Evolutionary conservation across 2,797 vertebrate genomes (phyloP).

Genomic region (Atherinosoma microstoma): DNA sequence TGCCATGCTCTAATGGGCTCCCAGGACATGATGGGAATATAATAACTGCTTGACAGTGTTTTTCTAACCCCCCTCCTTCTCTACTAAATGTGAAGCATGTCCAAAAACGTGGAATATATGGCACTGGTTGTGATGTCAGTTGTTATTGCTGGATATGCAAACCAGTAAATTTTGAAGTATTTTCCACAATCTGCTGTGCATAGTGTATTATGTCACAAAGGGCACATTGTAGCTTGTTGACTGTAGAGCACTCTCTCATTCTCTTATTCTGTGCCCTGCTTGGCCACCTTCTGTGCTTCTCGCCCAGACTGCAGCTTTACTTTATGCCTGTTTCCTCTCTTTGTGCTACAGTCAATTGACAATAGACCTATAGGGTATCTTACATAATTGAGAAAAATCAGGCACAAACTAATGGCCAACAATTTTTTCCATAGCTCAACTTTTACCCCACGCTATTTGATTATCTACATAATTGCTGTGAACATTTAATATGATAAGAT

Average conservation of each 20-base stretch:
- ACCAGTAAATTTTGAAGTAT: constrained; percentile 83
- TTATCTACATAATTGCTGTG: constrained; percentile 25
- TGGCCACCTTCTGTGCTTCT: constrained; percentile 69
- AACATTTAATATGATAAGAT: constrained; percentile 21
- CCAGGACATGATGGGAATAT: constrained; percentile 81
- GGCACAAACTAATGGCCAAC: constrained; percentile 25
- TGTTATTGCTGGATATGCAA: constrained; percentile 87
- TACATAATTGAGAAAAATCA: constrained; percentile 46
- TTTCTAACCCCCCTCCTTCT: constrained; percentile 78
- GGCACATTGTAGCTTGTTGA: constrained; percentile 81
- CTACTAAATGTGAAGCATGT: constrained; percentile 72
- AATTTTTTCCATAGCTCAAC: constrained; percentile 13
- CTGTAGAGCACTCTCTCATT: constrained; percentile 63
- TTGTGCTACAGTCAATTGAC: constrained; percentile 73
- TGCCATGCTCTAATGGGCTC: constrained; percentile 81
- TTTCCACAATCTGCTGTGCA: constrained; percentile 82
- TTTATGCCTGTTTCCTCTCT: constrained; percentile 70
- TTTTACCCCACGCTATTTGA: constrained; percentile 9
- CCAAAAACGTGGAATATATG: constrained; percentile 80
- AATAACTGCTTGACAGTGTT: constrained; percentile 80
- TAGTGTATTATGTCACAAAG: constrained; percentile 86
- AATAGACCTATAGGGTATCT: constrained; percentile 63
- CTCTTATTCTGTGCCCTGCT: constrained; percentile 73
- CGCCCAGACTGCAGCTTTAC: constrained; percentile 66
- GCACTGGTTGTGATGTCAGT: constrained; percentile 83